Evolutionary conservation across 2,797 vertebrate genomes (phyloP), one percentile per base, ranked within the genome.

Genomic region (Gobionotothen gibberifrons): DNA sequence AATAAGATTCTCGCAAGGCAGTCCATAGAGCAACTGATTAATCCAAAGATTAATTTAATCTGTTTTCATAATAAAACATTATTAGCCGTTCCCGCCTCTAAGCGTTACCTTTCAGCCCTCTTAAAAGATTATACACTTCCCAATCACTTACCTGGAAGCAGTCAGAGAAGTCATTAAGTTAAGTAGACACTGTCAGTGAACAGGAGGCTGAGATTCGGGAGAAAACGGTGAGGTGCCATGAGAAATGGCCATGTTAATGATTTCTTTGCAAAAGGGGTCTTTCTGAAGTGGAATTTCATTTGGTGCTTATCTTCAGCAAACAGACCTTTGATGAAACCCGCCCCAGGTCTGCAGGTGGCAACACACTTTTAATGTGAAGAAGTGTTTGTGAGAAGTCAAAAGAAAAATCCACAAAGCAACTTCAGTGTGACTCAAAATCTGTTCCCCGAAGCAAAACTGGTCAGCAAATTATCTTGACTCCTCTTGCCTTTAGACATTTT

Each of bases 161-260:
- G 87, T 88, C 78, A 79, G 59, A 77, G 79, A 86, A 91, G 79
- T 90, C 90, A 87, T 91, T 91, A 91, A 88, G 70, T 87, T 79
- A 90, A 90, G 85, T 70, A 88, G 84, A 84, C 87, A 65, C 64
- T 72, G 81, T 80, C 76, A 70, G 74, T 74, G 72, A 72, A 79
- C 59, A 44, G 75, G 77, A 70, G 69, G 73, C 76, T 56, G 68
- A 61, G 72, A 76, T 82, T 12, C 62, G 74, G 84, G 66, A 66
- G 80, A 72, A 88, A 86, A 82, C 52, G 69, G 72, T 82, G 71
- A 82, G 87, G 85, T 82, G 84, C 82, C 86, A 84, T 81, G 87
- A 91, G 83, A 92, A 92, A 92, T 85, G 83, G 65, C 79, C 78
- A 64, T 80, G 83, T 86, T 92, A 90, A 92, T 89, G 86, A 91